These are phyloP conservation scores for Mesochorus sp. DNA, from an alignment of 2,888 invertebrate genomes.

Conservation along the genomic window DNA sequence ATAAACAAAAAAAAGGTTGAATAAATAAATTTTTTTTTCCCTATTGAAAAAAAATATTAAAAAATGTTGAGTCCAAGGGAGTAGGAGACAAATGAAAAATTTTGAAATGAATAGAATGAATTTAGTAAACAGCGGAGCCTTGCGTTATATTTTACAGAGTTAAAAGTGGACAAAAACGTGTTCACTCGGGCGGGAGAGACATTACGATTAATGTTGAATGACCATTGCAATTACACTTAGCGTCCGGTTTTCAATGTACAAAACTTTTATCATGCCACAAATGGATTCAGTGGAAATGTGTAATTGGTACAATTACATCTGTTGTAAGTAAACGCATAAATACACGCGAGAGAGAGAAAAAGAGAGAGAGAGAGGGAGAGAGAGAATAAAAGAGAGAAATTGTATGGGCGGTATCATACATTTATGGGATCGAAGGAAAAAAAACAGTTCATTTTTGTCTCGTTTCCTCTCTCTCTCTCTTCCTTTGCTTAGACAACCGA, in stretches of 20 bases:
- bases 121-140: too few relatives aligned
- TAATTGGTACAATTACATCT: conserved; percentile 57
- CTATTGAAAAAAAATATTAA: too few relatives aligned
- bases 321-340: conserved; percentile 16
- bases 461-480: too few relatives aligned
- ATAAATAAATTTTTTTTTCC: too few relatives aligned
- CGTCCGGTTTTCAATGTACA: conserved; percentile 35
- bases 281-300: conserved; percentile 41
- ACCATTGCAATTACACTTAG: conserved; percentile 13
- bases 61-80: too few relatives aligned
- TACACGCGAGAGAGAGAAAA: not conserved
- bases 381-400: not conserved
- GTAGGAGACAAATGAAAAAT: too few relatives aligned
- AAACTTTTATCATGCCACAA: conserved; percentile 37
- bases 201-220: conserved; percentile 10
- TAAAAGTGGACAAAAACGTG: not conserved
- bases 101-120: too few relatives aligned
- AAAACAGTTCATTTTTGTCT: too few relatives aligned
- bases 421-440: too few relatives aligned
- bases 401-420: too few relatives aligned
- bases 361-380: not conserved
- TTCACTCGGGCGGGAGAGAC: not conserved
- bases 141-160: not conserved
- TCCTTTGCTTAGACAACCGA: not conserved
- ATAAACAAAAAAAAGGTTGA: too few relatives aligned